These are phyloP conservation scores for Phenacoccus solenopsis DNA, from an alignment of 1,140 invertebrate species.

Conservation along the genomic window DNA sequence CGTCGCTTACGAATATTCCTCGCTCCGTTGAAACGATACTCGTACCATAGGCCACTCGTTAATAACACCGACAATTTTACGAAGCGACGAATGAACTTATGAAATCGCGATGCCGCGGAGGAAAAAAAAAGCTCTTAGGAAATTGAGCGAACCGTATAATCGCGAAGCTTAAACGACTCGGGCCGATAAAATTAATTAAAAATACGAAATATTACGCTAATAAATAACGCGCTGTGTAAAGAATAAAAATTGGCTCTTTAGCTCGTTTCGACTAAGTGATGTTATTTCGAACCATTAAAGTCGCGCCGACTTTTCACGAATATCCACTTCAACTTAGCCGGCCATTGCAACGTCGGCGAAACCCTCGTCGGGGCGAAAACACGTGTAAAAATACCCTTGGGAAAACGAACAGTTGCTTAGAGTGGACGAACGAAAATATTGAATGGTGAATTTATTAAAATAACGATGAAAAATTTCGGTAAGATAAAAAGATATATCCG, in stretches of 20 bases:
- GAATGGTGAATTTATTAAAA: background rate
- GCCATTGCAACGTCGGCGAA: background rate
- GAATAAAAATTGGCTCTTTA: background rate
- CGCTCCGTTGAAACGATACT: too few species aligned
- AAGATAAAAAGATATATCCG: background rate
- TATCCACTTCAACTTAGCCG: background rate
- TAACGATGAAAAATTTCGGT: background rate
- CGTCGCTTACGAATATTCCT: too few species aligned
- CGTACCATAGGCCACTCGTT: too few species aligned
- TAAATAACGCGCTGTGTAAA: too few species aligned
- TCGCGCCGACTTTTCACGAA: background rate
- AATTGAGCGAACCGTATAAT: too few species aligned
- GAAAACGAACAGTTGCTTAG: background rate
- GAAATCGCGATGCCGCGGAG: too few species aligned
- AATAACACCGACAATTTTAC: too few species aligned
- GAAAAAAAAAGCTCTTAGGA: too few species aligned
- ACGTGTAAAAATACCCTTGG: slow-evolving; percentile 1
- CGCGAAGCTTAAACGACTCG: too few species aligned
- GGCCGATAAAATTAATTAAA: too few species aligned
- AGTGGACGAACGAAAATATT: background rate
- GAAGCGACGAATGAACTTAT: too few species aligned
- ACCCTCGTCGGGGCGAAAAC: background rate
- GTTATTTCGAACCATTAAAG: background rate
- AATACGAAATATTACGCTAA: too few species aligned
- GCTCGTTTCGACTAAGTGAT: background rate